Conservation (phyloP, 2,888 invertebrate species). For the Ephialtes manifestator region DNA sequence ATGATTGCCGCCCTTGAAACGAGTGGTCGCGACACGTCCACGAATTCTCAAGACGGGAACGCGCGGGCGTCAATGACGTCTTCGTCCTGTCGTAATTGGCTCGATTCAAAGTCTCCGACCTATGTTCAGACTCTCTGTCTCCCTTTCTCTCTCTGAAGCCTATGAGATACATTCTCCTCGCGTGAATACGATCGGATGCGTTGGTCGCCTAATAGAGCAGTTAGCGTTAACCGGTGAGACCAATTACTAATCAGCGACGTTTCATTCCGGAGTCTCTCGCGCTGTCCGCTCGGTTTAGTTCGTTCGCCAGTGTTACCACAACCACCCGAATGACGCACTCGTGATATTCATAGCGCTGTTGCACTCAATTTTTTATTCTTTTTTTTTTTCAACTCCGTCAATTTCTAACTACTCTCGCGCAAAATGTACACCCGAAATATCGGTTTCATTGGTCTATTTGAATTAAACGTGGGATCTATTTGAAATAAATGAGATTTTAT, state of each 20-base stretch:
- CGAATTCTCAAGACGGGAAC: slow-evolving; percentile 30
- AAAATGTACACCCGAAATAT: background rate
- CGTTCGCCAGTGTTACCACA: slow-evolving; percentile 47
- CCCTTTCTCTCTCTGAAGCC: slow-evolving; percentile 25
- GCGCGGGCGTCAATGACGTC: slow-evolving; percentile 65
- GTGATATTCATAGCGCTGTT: slow-evolving; percentile 55
- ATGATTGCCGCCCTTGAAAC: slow-evolving; percentile 19
- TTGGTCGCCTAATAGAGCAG: slow-evolving; percentile 74
- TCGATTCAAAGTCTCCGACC: slow-evolving; percentile 68
- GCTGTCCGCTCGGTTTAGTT: slow-evolving; percentile 38
- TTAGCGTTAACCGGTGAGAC: slow-evolving; percentile 74
- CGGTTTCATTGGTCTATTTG: too few relatives aligned
- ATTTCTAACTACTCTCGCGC: background rate
- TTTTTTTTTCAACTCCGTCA: background rate
- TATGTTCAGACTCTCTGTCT: slow-evolving; percentile 49
- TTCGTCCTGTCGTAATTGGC: slow-evolving; percentile 70
- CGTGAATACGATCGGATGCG: slow-evolving; percentile 72
- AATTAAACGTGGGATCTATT: too few relatives aligned
- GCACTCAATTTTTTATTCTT: background rate
- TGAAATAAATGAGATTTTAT: too few relatives aligned
- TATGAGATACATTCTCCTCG: slow-evolving; percentile 61
- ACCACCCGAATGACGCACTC: slow-evolving; percentile 47
- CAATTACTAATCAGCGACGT: slow-evolving; percentile 75
- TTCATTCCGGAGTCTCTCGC: slow-evolving; percentile 60
- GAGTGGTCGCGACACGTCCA: slow-evolving; percentile 20